Conservation (phyloP, 2,888 invertebrate species). For the Drosophila limbata region DNA sequence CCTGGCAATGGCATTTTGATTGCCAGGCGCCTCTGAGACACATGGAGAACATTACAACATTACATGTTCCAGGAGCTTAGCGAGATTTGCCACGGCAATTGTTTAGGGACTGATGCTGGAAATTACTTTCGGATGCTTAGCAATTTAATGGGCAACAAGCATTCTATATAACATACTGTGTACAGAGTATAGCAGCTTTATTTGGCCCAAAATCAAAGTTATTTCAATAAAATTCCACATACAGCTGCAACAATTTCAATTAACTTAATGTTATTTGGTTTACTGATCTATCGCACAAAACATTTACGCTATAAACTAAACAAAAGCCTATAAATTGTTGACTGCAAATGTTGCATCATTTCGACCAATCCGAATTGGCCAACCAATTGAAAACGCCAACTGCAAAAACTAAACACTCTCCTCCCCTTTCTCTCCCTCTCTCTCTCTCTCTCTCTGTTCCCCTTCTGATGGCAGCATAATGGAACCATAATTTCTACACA, state of each 20-base stretch:
- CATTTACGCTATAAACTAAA: slow-evolving; percentile 20
- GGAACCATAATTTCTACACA: slow-evolving; percentile 26
- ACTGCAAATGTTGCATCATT: slow-evolving; percentile 24
- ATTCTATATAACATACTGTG: too few relatives aligned
- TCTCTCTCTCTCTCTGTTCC: not conserved
- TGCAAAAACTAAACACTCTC: slow-evolving; percentile 3
- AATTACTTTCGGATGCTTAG: slow-evolving; percentile 35
- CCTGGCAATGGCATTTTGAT: slow-evolving; percentile 58
- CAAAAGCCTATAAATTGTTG: slow-evolving; percentile 25
- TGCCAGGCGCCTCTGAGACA: slow-evolving; percentile 61
- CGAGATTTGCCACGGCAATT: slow-evolving; percentile 57
- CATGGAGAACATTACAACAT: slow-evolving; percentile 48
- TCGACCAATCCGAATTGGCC: slow-evolving; percentile 19
- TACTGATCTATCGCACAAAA: slow-evolving; percentile 12
- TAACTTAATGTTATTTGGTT: slow-evolving; percentile 49
- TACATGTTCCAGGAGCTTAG: slow-evolving; percentile 40
- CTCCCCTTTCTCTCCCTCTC: too few relatives aligned
- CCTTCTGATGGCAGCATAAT: slow-evolving; percentile 4
- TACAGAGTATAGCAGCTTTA: not conserved
- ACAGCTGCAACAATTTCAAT: slow-evolving; percentile 29
- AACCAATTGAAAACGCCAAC: slow-evolving; percentile 21
- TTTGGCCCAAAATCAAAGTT: not conserved
- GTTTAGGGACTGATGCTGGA: slow-evolving; percentile 52
- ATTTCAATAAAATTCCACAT: slow-evolving; percentile 1
- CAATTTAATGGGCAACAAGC: slow-evolving; percentile 46